phyloP scores from a whole-genome alignment of 2,113 vertebrate genomes.

The Aptenodytes forsteri region DNA sequence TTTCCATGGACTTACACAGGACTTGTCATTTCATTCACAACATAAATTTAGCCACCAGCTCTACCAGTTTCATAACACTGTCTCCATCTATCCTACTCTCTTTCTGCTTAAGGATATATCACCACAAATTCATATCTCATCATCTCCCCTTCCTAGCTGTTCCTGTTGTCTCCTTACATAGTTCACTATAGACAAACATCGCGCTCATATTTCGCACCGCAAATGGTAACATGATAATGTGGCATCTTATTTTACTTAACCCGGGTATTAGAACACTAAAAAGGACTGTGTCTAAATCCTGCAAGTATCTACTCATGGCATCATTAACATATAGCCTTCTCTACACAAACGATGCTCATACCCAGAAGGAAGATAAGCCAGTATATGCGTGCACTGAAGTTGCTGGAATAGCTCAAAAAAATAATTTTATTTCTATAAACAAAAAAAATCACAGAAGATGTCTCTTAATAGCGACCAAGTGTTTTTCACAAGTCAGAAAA shows the following conservation, averaged over 20 bases:
- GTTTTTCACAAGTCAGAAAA: not conserved
- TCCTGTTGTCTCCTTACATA: not conserved
- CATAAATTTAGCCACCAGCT: not conserved
- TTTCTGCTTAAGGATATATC: not conserved
- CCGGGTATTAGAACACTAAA: not conserved
- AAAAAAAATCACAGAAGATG: not conserved
- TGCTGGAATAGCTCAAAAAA: not conserved
- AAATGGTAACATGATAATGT: not conserved
- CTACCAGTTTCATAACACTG: not conserved
- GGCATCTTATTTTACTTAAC: not conserved
- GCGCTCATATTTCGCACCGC: rapidly evolving
- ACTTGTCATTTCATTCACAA: not conserved
- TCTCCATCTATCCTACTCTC: not conserved
- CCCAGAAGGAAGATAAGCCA: not conserved
- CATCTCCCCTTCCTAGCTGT: not conserved
- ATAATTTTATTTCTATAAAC: not conserved
- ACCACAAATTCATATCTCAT: not conserved
- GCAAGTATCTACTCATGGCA: not conserved
- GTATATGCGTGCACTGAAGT: not conserved
- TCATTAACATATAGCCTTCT: not conserved
- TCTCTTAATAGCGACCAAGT: not conserved
- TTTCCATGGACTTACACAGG: not conserved
- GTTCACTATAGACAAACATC: not conserved
- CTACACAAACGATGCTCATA: not conserved
- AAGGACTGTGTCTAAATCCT: not conserved